Conservation (phyloP, 2,113 vertebrate genomes). For the Bubalus kerabau region DNA sequence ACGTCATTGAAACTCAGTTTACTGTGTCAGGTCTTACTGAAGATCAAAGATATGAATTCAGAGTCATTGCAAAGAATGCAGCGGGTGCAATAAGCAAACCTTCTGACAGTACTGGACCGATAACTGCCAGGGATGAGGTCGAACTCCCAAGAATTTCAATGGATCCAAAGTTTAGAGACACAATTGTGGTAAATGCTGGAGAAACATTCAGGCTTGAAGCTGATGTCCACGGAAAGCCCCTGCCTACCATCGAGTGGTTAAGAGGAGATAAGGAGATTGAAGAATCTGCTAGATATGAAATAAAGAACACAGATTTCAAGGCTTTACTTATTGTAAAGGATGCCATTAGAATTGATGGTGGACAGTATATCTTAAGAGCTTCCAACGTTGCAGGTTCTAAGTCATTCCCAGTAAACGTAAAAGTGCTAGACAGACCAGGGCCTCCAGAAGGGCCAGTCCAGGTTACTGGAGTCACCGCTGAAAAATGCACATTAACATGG, state of each 20-base stretch:
- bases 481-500: conserved; percentile 94
- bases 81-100: conserved; percentile 94
- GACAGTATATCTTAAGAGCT: conserved; percentile 90
- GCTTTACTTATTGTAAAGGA: conserved; percentile 94
- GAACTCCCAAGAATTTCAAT: conserved; percentile 95
- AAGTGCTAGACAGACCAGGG: conserved; percentile 93
- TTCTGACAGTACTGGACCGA: conserved; percentile 96
- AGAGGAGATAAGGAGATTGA: conserved; percentile 92
- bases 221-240: conserved; percentile 93
- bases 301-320: conserved; percentile 92
- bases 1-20: conserved; percentile 97
- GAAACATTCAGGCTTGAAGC: conserved; percentile 95
- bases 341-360: conserved; percentile 90
- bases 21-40: conserved; percentile 94
- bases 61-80: conserved; percentile 97
- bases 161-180: conserved; percentile 94
- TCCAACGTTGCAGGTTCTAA: conserved; percentile 94
- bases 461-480: conserved; percentile 90
- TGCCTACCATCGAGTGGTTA: conserved; percentile 93
- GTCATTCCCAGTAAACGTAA: conserved; percentile 89
- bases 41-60: conserved; percentile 96
- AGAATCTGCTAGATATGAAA: conserved; percentile 90
- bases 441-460: conserved; percentile 91
- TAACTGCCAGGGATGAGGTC: conserved; percentile 92
- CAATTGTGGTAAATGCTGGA: conserved; percentile 91